Evolutionary conservation across 1,140 invertebrate genomes (phyloP).

Genomic region (Drosophila repleta): DNA sequence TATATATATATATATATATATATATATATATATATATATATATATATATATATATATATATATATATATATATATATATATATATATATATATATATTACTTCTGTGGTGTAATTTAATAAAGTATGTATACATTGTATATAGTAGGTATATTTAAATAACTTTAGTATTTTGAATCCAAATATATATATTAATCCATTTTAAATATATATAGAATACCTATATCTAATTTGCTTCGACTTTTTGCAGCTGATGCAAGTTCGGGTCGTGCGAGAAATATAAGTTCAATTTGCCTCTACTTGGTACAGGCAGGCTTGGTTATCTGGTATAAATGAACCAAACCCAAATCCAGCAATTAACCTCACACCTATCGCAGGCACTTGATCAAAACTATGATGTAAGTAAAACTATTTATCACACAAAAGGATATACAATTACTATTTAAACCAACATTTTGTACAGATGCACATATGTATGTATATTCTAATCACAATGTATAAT

Average conservation of each 20-base stretch:
- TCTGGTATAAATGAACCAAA: slow-evolving; percentile 79
- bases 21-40: no score
- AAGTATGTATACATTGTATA: background rate
- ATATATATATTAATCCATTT: no score
- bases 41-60: no score
- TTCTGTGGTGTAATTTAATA: no score
- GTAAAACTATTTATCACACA: slow-evolving; percentile 50
- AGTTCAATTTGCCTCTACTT: slow-evolving; percentile 34
- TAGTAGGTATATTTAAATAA: background rate
- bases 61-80: no score
- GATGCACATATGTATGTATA: no score
- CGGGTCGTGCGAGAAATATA: slow-evolving; percentile 19
- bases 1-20: background rate
- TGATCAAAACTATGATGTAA: slow-evolving; percentile 89
- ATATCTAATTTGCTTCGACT: background rate
- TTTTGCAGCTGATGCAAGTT: slow-evolving; percentile 31
- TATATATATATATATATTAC: no score
- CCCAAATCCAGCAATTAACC: slow-evolving; percentile 85
- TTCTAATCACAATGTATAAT: background rate
- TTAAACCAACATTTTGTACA: no score
- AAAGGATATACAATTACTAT: no score
- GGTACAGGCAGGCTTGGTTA: slow-evolving; percentile 41
- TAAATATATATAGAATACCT: no score
- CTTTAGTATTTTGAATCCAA: background rate
- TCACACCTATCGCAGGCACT: slow-evolving; percentile 88